Base-by-base conservation (phyloP, 2,113 vertebrate species). In the Takifugu flavidus region DNA sequence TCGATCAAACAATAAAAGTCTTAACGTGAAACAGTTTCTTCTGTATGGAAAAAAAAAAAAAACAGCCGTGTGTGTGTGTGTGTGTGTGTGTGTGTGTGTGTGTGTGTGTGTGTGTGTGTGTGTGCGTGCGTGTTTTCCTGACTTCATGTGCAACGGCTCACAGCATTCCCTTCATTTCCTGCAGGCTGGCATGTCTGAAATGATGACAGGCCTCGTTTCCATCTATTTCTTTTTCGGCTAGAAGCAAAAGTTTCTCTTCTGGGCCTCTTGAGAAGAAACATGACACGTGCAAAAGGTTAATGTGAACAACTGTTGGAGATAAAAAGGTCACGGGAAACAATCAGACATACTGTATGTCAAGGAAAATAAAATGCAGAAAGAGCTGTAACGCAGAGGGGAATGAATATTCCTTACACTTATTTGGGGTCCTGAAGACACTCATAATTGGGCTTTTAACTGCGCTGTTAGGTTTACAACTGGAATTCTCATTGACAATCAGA, bases 271-370 rank as follows among this genome's bases (percentile, higher is more conserved):
- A 72, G 73, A 84, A 82, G 82, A 83, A 86, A 85, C 78, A 83
- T 84, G 82, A 75, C 71, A 49, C 67, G 61, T 52, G 67, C 56
- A 28, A 86, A 85, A 87, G 85, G 83, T 89, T 86, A 85, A 78
- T 79, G 74, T 34, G 57, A 82, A 82, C 65, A 77, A 78, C 58
- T 67, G 66, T 65, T 80, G 61, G 53, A 64, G 65, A 78, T 82
- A 76, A 82, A 85, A 87, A 86, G 83, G 85, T 84, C 83, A 85
- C 11, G 13, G 62, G 54, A 68, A 86, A 75, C 66, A 80, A 51
- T 61, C 7, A 4, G 62, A 71, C 75, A 78, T 73, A n/a, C n/a
- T n/a, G n/a, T n/a, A 67, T 45, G 76, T 80, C 61, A 83, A 68
- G 49, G 51, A 51, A 53, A 50, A 62, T 64, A 26, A 54, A 58